Evolutionary conservation across 2,888 invertebrate species (phyloP).

Genomic region (Baccha elongata): DNA sequence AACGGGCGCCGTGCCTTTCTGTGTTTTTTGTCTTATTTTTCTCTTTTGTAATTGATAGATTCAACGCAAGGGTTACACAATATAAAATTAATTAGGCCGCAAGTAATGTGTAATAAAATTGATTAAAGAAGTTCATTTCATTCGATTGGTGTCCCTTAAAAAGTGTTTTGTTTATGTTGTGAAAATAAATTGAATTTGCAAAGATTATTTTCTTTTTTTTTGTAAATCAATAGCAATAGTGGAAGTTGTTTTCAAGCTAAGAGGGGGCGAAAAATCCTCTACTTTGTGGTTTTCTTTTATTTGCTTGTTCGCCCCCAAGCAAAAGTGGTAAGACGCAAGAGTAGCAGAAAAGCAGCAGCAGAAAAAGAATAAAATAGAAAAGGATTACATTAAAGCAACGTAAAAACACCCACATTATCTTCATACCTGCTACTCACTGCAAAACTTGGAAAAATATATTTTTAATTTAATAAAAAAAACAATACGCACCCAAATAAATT

Average conservation of each 20-base stretch:
- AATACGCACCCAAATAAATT: conserved; percentile 44
- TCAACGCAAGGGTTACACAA: conserved; percentile 53
- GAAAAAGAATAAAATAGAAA: conserved; percentile 55
- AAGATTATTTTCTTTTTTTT: neutral
- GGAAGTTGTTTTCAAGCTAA: conserved; percentile 25
- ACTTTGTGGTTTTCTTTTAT: conserved; percentile 43
- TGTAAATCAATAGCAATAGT: conserved; percentile 61
- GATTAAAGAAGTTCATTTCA: conserved; percentile 23
- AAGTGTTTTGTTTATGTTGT: conserved; percentile 29
- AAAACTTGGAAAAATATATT: neutral
- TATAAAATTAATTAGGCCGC: conserved; percentile 28
- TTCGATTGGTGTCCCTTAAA: conserved; percentile 26
- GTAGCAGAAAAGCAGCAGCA: conserved; percentile 20
- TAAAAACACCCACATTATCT: conserved; percentile 11
- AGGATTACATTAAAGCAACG: neutral
- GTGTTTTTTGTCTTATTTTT: conserved; percentile 17
- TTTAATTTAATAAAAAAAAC: conserved; percentile 4
- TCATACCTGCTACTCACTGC: conserved; percentile 7
- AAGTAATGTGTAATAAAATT: conserved; percentile 59
- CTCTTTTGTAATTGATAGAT: conserved; percentile 35
- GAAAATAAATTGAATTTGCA: conserved; percentile 19
- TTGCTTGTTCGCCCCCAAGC: conserved; percentile 27
- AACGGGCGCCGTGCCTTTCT: conserved; percentile 34
- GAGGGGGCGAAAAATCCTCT: conserved; percentile 42
- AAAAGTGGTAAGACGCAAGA: neutral